Evolutionary conservation across 2,797 vertebrate species (phyloP).

Genomic region (Sphaeramia orbicularis): DNA sequence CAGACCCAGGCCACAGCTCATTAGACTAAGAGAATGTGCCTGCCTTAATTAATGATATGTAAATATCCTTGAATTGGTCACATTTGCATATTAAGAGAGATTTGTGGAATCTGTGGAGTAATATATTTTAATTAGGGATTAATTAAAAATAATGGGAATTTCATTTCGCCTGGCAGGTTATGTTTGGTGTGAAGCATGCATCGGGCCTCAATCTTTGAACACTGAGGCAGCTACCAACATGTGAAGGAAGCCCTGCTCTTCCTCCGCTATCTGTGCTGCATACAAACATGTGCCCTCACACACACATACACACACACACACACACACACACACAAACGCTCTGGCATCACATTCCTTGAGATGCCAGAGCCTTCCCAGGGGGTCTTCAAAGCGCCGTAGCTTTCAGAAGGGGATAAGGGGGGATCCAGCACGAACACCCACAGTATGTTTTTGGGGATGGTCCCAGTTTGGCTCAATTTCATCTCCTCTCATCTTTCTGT

Average conservation of each 20-base stretch:
- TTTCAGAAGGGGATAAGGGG: constrained; percentile 72
- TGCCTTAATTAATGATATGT: constrained; percentile 99
- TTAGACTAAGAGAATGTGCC: constrained; percentile 99
- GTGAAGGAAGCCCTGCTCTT: constrained; percentile 75
- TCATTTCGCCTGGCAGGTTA: constrained; percentile 99
- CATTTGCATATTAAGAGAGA: constrained; percentile 99
- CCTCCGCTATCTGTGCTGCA: constrained; percentile 75
- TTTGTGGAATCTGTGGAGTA: constrained; percentile 99
- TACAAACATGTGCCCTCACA: constrained; percentile 69
- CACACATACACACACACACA: constrained; percentile 37
- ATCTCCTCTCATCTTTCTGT: constrained; percentile 67
- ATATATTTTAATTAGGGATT: constrained; percentile 99
- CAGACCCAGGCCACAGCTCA: constrained; percentile 94
- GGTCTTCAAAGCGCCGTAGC: constrained; percentile 75
- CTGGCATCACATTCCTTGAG: constrained; percentile 80
- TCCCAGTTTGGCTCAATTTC: constrained; percentile 77
- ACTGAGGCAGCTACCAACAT: constrained; percentile 70
- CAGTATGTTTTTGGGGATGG: constrained; percentile 78
- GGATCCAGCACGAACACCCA: constrained; percentile 70
- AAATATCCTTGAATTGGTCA: constrained; percentile 99
- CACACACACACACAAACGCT: constrained; percentile 30
- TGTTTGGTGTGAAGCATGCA: constrained; percentile 92
- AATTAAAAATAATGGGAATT: constrained; percentile 99
- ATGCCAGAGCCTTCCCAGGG: constrained; percentile 81
- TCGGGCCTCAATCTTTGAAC: constrained; percentile 80